Evolutionary conservation across 1,140 invertebrate species (phyloP).

Genomic region (Cryptotermes secundus): DNA sequence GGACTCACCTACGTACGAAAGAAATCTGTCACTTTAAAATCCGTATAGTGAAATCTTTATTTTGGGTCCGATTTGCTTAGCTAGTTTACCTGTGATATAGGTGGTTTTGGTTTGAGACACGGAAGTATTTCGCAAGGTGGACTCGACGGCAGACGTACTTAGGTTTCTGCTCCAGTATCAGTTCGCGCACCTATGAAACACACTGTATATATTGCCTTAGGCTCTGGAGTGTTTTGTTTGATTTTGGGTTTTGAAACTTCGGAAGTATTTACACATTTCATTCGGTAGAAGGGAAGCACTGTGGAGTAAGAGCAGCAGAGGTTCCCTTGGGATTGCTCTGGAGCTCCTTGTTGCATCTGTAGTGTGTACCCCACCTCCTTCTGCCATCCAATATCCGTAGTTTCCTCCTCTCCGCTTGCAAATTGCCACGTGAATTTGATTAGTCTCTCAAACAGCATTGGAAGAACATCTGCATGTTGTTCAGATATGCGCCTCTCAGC

Average conservation of each 20-base stretch:
- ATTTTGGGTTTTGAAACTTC: constrained; percentile 17
- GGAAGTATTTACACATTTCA: not conserved
- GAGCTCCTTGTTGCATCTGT: not conserved
- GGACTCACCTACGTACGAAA: too few species aligned
- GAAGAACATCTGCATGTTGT: not conserved
- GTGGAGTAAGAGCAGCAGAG: not conserved
- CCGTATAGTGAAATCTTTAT: too few species aligned
- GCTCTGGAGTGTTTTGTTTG: not conserved
- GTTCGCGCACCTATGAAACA: not conserved
- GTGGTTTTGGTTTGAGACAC: too few species aligned
- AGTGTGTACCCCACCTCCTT: not conserved
- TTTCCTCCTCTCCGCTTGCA: not conserved
- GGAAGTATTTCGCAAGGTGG: too few species aligned
- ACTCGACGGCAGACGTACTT: not conserved
- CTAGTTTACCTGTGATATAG: too few species aligned
- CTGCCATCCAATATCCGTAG: not conserved
- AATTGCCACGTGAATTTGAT: constrained; percentile 1
- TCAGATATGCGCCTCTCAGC: not conserved
- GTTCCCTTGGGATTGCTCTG: not conserved
- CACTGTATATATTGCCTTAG: not conserved
- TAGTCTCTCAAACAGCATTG: not conserved
- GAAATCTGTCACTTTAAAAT: too few species aligned
- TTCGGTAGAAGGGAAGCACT: not conserved
- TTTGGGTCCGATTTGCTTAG: too few species aligned
- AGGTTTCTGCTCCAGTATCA: not conserved